A percentile compares a stretch with the other conserved stretches of the same genome.
These are phyloP conservation scores for Naja naja DNA, from an alignment of 2,113 vertebrate genomes.

Conservation along the genomic window DNA sequence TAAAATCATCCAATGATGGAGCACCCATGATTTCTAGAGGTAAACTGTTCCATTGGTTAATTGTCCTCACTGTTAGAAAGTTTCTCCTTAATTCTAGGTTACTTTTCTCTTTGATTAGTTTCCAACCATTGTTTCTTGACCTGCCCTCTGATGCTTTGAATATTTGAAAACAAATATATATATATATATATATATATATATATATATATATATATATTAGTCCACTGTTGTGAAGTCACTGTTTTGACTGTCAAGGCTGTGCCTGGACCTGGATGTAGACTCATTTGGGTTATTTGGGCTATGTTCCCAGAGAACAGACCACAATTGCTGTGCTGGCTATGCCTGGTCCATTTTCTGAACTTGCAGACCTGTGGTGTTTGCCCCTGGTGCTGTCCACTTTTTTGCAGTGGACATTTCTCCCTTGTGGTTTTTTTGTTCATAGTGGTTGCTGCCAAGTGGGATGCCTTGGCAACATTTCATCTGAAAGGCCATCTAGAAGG, in stretches of 20 bases:
- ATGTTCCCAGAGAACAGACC: neutral
- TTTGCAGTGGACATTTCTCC: neutral
- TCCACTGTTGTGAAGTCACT: neutral
- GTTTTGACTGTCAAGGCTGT: neutral
- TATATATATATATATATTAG: neutral
- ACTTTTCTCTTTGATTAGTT: too few relatives aligned
- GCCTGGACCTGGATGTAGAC: neutral
- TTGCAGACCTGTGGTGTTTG: neutral
- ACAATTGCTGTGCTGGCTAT: neutral
- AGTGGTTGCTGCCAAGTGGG: too few relatives aligned
- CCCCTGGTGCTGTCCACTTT: neutral
- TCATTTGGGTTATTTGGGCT: neutral
- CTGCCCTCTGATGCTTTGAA: too few relatives aligned
- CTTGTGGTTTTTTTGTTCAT: neutral
- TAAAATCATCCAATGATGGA: too few relatives aligned
- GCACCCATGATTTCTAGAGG: too few relatives aligned
- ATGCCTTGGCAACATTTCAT: neutral
- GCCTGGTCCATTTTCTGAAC: neutral
- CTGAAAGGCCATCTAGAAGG: neutral
- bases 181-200: too few relatives aligned
- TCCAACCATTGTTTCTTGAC: too few relatives aligned
- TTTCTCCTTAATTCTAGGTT: too few relatives aligned
- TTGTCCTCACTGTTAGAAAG: too few relatives aligned
- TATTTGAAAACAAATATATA: too few relatives aligned
- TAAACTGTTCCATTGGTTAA: too few relatives aligned